Evolutionary conservation across 1,140 invertebrate genomes (phyloP), one percentile per base, ranked within the genome.

Genomic region (Sipha flava): DNA sequence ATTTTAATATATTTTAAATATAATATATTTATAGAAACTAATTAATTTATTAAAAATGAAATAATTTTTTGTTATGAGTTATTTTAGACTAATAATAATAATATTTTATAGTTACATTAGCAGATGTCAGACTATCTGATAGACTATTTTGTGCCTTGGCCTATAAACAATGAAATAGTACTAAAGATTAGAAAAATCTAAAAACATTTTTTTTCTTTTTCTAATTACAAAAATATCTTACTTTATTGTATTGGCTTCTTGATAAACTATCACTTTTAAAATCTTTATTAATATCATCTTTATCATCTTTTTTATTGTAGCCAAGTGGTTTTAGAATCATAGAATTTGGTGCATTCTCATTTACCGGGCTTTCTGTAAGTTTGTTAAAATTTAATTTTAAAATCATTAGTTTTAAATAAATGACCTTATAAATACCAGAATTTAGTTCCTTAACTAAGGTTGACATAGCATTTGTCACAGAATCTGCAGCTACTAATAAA

Each of bases 391-490:
- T n/a, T 23, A 21, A 5, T 75, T 18, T 7, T 23, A 75, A 14
- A 5, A 26, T 3, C 14, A 23, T 59, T 59, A 18, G 5, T 54
- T 73, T 12, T 14, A 73, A 0, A 18, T 18, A 54, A 37, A 54
- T 29, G 0, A n/a, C 16, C 10, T 26, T 49, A 21, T 40, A 40
- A 40, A 26, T 77, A 84, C 83, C 95, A 89, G 95, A 95, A 87
- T 98, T 97, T 34, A 98, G 89, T 89, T 97, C 95, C 86, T 94
- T 90, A 75, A 98, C 95, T 82, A 98, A 90, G 49, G 94, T 95
- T 70, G 95, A 97, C 94, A 98, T 97, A 64, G 95, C 95, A 87
- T 95, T 95, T 68, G 95, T 97, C 73, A 97, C 95, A 68, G 94
- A 97, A 87, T 98, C 95, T 73, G 95, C 95, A 62, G 96, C 95